Conservation (phyloP, 1,140 invertebrate species). For the Drosophila murphyi region DNA sequence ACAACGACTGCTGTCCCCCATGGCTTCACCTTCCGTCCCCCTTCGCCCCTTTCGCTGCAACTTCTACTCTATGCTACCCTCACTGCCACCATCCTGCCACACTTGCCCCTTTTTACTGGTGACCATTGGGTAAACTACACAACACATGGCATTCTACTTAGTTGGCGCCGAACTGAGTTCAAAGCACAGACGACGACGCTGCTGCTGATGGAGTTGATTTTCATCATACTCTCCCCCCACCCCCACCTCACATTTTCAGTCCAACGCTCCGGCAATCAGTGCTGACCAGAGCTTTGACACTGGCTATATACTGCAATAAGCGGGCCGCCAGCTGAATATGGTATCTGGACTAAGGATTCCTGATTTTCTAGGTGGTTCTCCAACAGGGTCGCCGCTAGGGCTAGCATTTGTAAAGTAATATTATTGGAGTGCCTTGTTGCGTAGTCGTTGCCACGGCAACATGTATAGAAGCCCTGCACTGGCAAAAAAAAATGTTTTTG, state of each 20-base stretch:
- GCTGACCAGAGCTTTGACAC: constrained; percentile 24
- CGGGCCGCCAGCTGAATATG: constrained; percentile 13
- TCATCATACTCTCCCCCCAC: not conserved
- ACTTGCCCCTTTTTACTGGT: constrained; percentile 17
- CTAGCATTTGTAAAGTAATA: constrained; percentile 31
- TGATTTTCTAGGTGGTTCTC: constrained; percentile 2
- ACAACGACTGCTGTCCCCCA: constrained; percentile 25
- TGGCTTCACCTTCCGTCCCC: constrained; percentile 17
- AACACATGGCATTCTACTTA: constrained; percentile 64
- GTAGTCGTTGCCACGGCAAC: constrained; percentile 5
- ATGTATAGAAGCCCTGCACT: not conserved
- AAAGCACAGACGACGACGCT: constrained; percentile 57
- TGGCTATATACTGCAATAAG: not conserved
- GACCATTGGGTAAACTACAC: constrained; percentile 41
- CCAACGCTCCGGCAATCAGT: constrained; percentile 62
- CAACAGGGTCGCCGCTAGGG: constrained; percentile 7
- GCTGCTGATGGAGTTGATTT: constrained; percentile 40
- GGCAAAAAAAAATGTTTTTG: not conserved
- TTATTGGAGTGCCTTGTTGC: constrained; percentile 19
- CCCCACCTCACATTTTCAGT: constrained; percentile 38
- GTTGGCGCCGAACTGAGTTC: constrained; percentile 62
- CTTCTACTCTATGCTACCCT: not conserved
- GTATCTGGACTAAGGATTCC: constrained; percentile 6
- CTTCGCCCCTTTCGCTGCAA: not conserved
- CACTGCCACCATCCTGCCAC: not conserved